phyloP scores from a whole-genome alignment of 2,113 vertebrate species.

The Cinclus mexicanus region DNA sequence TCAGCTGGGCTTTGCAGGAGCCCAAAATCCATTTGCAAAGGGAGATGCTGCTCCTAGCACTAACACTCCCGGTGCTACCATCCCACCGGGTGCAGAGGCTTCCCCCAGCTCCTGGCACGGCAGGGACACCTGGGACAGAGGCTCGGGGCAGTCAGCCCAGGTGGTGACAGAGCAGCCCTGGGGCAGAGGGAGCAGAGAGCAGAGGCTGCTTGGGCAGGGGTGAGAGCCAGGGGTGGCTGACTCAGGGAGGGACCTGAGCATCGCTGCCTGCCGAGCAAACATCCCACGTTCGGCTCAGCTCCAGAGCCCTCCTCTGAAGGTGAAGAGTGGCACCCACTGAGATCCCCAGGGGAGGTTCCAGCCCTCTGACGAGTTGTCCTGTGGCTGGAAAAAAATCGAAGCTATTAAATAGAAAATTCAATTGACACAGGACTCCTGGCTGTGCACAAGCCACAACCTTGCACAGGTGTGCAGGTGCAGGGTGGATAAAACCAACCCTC shows the following conservation, averaged over 20 bases:
- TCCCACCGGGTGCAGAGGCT: accelerated
- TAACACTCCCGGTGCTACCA: accelerated
- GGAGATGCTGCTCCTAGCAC: accelerated
- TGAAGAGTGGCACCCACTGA: accelerated
- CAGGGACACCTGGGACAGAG: neutral
- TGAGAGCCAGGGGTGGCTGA: no score
- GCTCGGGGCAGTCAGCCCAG: neutral
- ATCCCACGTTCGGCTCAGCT: accelerated
- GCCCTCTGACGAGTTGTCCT: neutral
- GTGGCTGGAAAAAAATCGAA: neutral
- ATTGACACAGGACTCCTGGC: neutral
- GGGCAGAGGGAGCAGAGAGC: neutral
- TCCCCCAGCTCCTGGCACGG: neutral
- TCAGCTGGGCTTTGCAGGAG: neutral
- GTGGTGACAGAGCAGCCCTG: neutral
- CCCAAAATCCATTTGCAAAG: neutral
- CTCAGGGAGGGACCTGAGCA: no score
- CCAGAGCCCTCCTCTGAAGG: neutral
- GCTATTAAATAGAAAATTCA: accelerated
- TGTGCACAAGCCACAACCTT: accelerated
- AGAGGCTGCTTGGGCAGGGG: accelerated
- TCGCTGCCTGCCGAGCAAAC: accelerated
- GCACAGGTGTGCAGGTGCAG: accelerated
- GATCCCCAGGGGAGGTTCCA: accelerated
- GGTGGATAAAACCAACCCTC: neutral